phyloP scores from a whole-genome alignment of 2,888 invertebrate genomes.

The Camponotus fellah region DNA sequence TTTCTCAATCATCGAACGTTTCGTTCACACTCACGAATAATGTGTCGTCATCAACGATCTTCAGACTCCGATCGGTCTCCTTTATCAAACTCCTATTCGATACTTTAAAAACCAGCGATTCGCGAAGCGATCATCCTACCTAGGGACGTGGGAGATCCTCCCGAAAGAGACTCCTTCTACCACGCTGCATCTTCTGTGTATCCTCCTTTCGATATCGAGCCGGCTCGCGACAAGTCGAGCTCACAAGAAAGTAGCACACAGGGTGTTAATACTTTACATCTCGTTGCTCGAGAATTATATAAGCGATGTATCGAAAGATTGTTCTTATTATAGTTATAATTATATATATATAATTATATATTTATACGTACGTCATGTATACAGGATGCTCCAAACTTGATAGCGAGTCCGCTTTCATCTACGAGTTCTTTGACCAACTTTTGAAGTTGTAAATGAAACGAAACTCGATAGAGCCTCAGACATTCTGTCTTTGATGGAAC shows the following conservation, averaged over 20 bases:
- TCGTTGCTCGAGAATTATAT: constrained; percentile 48
- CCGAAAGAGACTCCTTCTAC: constrained; percentile 6
- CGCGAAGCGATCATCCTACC: constrained; percentile 12
- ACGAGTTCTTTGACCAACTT: not conserved
- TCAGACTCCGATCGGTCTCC: constrained; percentile 8
- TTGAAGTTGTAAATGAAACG: constrained; percentile 5
- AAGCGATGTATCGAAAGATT: constrained; percentile 27
- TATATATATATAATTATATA: constrained; percentile 45
- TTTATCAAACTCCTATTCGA: constrained; percentile 13
- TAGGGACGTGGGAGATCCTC: not conserved
- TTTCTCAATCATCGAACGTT: not conserved
- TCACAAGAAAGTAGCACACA: constrained; percentile 60
- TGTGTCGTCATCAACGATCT: not conserved
- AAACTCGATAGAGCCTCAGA: not conserved
- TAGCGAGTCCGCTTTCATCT: not conserved
- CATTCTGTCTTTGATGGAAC: not conserved
- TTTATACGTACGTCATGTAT: not conserved
- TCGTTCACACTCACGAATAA: not conserved
- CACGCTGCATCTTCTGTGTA: constrained; percentile 64
- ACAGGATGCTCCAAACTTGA: not conserved
- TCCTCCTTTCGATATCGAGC: constrained; percentile 56
- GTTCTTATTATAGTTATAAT: constrained; percentile 47
- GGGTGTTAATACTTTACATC: constrained; percentile 60
- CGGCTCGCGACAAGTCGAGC: constrained; percentile 51
- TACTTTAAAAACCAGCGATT: constrained; percentile 20